These are phyloP conservation scores for Poecilobothrus nobilitatus DNA, from an alignment of 2,888 invertebrate genomes.

Conservation along the genomic window DNA sequence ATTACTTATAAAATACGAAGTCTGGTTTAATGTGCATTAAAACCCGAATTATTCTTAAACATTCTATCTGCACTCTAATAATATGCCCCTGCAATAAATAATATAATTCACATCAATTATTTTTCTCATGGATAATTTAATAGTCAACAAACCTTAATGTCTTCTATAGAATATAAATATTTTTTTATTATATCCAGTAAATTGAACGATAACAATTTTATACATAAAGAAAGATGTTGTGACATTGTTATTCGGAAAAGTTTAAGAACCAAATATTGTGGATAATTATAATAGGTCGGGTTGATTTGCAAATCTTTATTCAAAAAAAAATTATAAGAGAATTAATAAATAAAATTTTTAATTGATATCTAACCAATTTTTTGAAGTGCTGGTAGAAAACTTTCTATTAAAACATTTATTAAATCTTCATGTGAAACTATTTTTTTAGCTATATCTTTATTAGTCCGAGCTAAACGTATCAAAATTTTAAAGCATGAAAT, in stretches of 20 bases:
- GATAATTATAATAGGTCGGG: conserved; percentile 52
- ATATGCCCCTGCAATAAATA: not conserved
- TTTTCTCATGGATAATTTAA: conserved; percentile 7
- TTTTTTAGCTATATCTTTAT: conserved; percentile 54
- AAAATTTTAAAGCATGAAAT: conserved; percentile 70
- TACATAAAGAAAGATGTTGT: conserved; percentile 42
- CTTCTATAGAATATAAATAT: conserved; percentile 35
- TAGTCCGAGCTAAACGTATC: conserved; percentile 69
- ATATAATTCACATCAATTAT: not conserved
- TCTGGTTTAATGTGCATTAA: conserved; percentile 34
- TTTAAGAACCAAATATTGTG: conserved; percentile 62
- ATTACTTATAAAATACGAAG: conserved; percentile 34
- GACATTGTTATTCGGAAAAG: conserved; percentile 62
- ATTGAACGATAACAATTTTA: conserved; percentile 30
- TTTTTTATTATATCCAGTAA: conserved; percentile 33
- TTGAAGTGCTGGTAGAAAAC: conserved; percentile 46
- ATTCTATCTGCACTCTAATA: conserved; percentile 54
- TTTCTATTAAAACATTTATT: conserved; percentile 50
- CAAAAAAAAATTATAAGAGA: conserved; percentile 30
- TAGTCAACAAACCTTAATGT: conserved; percentile 32
- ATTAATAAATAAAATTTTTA: conserved; percentile 24
- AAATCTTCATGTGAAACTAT: conserved; percentile 58
- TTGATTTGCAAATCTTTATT: conserved; percentile 23
- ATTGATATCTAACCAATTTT: conserved; percentile 26
- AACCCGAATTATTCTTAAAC: conserved; percentile 36